A percentile compares a stretch with the other conserved stretches of the same genome.
phyloP scores from a whole-genome alignment of 2,888 invertebrate genomes.

The Pristionchus maxplancki region DNA sequence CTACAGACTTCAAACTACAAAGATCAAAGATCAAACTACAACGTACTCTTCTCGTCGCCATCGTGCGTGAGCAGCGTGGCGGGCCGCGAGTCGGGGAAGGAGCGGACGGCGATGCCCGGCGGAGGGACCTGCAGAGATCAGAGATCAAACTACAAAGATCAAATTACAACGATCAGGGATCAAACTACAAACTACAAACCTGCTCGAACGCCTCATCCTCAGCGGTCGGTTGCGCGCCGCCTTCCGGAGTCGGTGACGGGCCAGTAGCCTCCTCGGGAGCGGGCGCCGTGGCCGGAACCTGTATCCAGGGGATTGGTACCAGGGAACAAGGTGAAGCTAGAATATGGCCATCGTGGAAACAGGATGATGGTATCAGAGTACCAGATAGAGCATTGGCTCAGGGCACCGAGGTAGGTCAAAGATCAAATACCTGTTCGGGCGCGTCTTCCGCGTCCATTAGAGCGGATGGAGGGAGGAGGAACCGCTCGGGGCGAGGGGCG shows the following conservation, averaged over 20 bases:
- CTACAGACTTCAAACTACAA: background rate
- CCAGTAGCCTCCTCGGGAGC: no score
- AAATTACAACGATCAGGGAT: background rate
- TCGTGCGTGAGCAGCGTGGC: background rate
- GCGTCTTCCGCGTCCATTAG: background rate
- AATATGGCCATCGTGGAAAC: no score
- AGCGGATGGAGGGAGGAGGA: background rate
- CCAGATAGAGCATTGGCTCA: no score
- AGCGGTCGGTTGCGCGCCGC: no score
- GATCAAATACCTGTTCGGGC: background rate
- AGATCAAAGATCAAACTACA: slow-evolving; percentile 27
- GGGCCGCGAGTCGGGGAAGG: slow-evolving; percentile 8
- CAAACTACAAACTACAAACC: no score
- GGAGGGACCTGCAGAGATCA: background rate
- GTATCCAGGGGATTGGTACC: no score
- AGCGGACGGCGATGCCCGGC: background rate
- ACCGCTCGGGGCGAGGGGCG: background rate
- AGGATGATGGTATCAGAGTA: no score
- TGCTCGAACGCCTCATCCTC: no score
- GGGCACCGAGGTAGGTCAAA: no score
- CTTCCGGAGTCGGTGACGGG: no score
- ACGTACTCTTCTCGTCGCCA: background rate
- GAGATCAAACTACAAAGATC: background rate
- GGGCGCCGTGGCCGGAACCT: no score
- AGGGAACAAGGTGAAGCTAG: no score